Conservation (phyloP, 2,113 vertebrate genomes). For the Sturnira hondurensis region DNA sequence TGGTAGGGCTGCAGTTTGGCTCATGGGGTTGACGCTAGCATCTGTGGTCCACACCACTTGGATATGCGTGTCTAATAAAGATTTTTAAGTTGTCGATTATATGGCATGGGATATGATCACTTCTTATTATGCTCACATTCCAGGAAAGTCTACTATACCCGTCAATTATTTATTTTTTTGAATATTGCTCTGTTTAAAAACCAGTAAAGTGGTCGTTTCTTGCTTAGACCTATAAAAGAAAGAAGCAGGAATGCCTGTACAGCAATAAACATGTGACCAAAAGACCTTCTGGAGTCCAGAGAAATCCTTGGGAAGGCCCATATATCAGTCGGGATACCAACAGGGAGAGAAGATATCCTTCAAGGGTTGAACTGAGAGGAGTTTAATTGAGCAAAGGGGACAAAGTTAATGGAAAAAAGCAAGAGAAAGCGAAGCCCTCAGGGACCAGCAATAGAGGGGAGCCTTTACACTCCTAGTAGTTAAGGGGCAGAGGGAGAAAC, state of each 20-base stretch:
- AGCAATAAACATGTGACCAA: background rate
- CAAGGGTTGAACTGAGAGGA: background rate
- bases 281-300: background rate
- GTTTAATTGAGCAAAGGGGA: background rate
- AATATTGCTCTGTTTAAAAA: background rate
- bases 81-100: background rate
- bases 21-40: background rate
- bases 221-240: background rate
- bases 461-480: background rate
- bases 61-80: background rate
- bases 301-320: background rate
- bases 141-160: background rate
- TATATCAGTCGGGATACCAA: background rate
- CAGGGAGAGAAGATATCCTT: background rate
- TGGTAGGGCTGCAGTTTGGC: background rate
- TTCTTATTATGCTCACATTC: background rate
- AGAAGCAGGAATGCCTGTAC: background rate
- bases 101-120: background rate
- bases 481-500: background rate
- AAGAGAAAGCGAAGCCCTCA: background rate
- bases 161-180: background rate
- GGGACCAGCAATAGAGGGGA: background rate
- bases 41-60: background rate
- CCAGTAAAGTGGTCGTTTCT: background rate
- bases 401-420: background rate